phyloP scores from a whole-genome alignment of 2,888 invertebrate species.

The Xestoiulus laeticollis region DNA sequence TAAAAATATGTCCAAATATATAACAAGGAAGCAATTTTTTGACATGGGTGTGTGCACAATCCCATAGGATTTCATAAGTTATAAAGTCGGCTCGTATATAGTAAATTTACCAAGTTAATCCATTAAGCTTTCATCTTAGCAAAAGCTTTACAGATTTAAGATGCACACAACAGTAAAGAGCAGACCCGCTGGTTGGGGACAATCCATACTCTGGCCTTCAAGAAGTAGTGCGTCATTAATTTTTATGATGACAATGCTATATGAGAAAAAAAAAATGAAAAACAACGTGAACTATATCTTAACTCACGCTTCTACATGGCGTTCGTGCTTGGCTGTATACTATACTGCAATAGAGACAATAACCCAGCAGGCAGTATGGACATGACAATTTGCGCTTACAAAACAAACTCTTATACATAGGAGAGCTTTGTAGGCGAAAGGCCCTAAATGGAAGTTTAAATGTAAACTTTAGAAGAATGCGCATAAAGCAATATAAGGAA shows the following conservation, averaged over 20 bases:
- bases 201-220: conserved; percentile 1
- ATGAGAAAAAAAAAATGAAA: conserved; percentile 15
- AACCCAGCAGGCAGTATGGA: conserved; percentile 25
- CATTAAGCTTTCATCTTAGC: neutral
- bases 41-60: too few species aligned
- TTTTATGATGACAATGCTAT: conserved; percentile 17
- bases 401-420: neutral
- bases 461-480: conserved; percentile 34
- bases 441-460: conserved; percentile 39
- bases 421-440: neutral
- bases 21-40: too few species aligned
- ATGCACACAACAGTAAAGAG: neutral
- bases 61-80: too few species aligned
- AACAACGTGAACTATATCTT: neutral
- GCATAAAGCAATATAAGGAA: conserved; percentile 28
- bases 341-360: neutral
- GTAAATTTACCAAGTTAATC: neutral
- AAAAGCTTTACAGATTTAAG: conserved; percentile 11
- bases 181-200: neutral
- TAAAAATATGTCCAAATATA: too few species aligned
- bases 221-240: conserved; percentile 13
- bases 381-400: conserved; percentile 35
- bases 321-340: neutral
- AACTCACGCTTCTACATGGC: neutral
- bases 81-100: neutral